A percentile compares a stretch with the other conserved stretches of the same genome.
phyloP scores from a whole-genome alignment of 35 echinoderm and acorn worm genomes.

The Nesometra sesokonis region DNA sequence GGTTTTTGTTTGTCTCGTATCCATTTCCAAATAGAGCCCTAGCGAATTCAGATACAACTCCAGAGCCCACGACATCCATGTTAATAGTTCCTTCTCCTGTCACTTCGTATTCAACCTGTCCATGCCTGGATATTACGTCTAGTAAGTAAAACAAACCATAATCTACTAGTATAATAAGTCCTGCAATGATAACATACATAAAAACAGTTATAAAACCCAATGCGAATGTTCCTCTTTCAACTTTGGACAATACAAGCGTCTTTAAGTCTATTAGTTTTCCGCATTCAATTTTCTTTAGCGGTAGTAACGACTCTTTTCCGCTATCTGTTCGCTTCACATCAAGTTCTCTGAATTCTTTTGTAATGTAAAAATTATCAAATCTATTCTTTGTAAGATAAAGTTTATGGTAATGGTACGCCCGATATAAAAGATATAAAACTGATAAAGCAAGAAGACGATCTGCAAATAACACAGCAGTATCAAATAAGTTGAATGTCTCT shows the following conservation, averaged over 20 bases:
- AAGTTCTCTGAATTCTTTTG: conserved; percentile 44
- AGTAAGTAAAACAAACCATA: conserved; percentile 64
- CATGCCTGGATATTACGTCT: conserved; percentile 46
- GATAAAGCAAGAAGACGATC: conserved; percentile 69
- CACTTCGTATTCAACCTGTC: conserved; percentile 36
- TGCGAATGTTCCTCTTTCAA: conserved; percentile 56
- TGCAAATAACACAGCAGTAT: conserved; percentile 33
- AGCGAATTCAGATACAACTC: conserved; percentile 32
- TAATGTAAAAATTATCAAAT: conserved; percentile 88
- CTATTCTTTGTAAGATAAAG: conserved; percentile 74
- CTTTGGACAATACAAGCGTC: conserved; percentile 25
- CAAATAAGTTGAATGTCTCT: conserved; percentile 17
- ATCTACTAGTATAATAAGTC: conserved; percentile 45
- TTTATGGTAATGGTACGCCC: conserved; percentile 62
- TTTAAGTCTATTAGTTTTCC: conserved; percentile 40
- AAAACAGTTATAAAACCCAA: conserved; percentile 53
- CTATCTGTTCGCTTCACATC: conserved; percentile 40
- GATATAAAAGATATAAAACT: conserved; percentile 50
- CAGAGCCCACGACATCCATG: conserved; percentile 35
- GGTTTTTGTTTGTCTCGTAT: conserved; percentile 41
- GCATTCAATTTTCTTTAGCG: conserved; percentile 67
- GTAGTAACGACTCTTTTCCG: conserved; percentile 37
- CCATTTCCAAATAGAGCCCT: conserved; percentile 43
- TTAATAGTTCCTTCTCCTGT: conserved; percentile 27
- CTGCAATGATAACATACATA: conserved; percentile 54